Conservation (phyloP, 92 coral and sea anemone genomes). For the Scolanthus callimorphus region DNA sequence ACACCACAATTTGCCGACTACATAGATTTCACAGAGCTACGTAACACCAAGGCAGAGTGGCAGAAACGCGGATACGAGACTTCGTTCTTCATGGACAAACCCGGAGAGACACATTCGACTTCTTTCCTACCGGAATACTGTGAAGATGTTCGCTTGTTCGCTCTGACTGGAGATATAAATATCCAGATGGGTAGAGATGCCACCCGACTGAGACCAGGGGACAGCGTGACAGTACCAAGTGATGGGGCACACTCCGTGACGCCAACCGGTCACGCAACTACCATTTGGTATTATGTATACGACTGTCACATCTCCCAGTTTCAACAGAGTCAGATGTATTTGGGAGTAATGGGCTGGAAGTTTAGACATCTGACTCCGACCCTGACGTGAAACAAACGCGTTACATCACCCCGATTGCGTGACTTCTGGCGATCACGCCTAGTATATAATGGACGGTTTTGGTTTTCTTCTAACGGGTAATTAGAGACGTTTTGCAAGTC, state of each 20-base stretch:
- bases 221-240: constrained; percentile 34
- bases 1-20: constrained; percentile 45
- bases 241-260: constrained; percentile 29
- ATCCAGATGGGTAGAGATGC: constrained; percentile 6
- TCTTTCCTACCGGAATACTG: constrained; percentile 18
- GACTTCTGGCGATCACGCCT: no score
- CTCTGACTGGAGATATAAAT: constrained; percentile 6
- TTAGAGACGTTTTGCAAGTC: no score
- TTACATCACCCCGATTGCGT: no score
- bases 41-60: constrained; percentile 14
- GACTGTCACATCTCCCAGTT: constrained; percentile 37
- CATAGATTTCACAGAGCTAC: constrained; percentile 23
- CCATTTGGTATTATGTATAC: constrained; percentile 52
- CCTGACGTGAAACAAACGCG: no score
- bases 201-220: constrained; percentile 13
- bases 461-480: no score
- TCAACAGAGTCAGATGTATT: constrained; percentile 30
- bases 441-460: no score
- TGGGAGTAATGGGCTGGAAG: constrained; percentile 29
- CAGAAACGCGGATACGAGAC: constrained; percentile 5
- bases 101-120: constrained; percentile 19
- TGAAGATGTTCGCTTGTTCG: constrained; percentile 12
- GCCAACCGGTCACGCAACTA: constrained; percentile 20
- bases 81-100: constrained; percentile 39
- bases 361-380: no score